Evolutionary conservation across 2,797 vertebrate genomes (phyloP).

Genomic region (Spinus pinus): DNA sequence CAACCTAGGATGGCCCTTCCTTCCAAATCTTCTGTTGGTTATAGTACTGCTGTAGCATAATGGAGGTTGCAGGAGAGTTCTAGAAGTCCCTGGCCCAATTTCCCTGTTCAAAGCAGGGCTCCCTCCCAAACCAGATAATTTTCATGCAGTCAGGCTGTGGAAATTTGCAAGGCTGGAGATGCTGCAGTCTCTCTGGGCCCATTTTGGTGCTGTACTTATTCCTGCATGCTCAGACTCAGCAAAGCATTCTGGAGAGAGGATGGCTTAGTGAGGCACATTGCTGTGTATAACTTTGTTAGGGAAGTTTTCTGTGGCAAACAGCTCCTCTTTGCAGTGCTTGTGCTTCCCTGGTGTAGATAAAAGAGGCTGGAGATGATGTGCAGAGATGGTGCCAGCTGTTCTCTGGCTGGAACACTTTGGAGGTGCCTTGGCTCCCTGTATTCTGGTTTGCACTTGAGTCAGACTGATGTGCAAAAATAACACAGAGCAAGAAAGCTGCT

Average conservation of each 20-base stretch:
- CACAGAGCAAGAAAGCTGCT: neutral
- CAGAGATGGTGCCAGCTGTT: neutral
- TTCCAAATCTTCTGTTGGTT: neutral
- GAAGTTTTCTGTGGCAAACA: neutral
- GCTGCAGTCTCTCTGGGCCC: neutral
- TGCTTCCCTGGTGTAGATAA: neutral
- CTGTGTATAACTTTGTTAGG: neutral
- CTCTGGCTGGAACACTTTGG: neutral
- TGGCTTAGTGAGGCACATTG: neutral
- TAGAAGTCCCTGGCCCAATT: neutral
- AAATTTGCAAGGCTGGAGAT: neutral
- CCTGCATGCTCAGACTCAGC: neutral
- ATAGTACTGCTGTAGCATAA: rapidly evolving
- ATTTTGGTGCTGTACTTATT: neutral
- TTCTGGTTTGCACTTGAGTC: neutral
- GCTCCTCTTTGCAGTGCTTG: neutral
- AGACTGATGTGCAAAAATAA: neutral
- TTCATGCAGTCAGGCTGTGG: neutral
- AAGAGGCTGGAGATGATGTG: neutral
- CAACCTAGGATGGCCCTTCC: neutral
- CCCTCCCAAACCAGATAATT: neutral
- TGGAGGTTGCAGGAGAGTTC: neutral
- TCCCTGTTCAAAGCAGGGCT: neutral
- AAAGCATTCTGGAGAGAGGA: neutral
- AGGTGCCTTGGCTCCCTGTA: neutral